Percentiles rank a stretch among this genome's conserved stretches.
Evolutionary conservation across 1,140 invertebrate species (phyloP).

Genomic region (Archivesica marissinica): DNA sequence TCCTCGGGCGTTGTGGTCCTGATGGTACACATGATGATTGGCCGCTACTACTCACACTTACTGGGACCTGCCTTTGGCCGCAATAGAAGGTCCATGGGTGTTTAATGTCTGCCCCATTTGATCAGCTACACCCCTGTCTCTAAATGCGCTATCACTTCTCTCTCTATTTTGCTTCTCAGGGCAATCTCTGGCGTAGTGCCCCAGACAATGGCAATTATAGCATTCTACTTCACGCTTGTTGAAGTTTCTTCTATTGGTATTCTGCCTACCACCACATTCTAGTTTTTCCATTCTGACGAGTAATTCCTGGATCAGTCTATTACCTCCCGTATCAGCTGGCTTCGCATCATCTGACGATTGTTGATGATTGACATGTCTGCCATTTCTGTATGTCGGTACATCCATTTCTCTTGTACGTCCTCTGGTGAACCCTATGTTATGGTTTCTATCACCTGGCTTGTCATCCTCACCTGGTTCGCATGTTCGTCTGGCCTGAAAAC

Average conservation of each 20-base stretch:
- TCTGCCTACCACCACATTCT: not conserved
- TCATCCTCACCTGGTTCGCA: not conserved
- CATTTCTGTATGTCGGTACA: not conserved
- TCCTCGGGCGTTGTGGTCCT: not conserved
- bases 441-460: not conserved
- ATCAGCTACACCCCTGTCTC: not conserved
- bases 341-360: not conserved
- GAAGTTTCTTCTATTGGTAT: not conserved
- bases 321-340: not conserved
- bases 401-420: not conserved
- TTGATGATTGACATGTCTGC: not conserved
- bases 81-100: constrained; percentile 35
- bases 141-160: not conserved
- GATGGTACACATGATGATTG: not conserved
- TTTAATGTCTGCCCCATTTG: constrained; percentile 20
- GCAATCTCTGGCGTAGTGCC: constrained; percentile 43
- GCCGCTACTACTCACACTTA: not conserved
- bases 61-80: constrained; percentile 22
- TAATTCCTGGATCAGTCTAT: not conserved
- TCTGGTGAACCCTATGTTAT: not conserved
- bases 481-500: not conserved
- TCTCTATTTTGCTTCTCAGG: not conserved
- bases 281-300: constrained; percentile 9
- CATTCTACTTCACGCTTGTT: constrained; percentile 5
- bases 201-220: constrained; percentile 19